Evolutionary conservation across 2,113 vertebrate genomes (phyloP).

Genomic region (Natator depressus): DNA sequence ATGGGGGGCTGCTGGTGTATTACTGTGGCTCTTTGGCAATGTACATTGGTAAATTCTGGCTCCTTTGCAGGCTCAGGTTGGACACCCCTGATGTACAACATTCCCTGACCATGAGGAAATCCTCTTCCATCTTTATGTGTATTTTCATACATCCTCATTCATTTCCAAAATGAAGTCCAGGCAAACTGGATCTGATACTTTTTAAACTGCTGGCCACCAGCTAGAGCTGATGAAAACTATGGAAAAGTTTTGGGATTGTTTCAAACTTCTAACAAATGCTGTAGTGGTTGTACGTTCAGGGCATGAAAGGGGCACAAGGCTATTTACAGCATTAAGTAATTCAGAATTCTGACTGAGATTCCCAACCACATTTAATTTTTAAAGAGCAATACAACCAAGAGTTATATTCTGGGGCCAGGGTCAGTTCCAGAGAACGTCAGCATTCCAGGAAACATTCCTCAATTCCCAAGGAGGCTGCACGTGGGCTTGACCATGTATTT

Average conservation of each 20-base stretch:
- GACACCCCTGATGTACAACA: background rate
- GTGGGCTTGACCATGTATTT: slow-evolving; percentile 10
- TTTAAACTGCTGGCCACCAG: background rate
- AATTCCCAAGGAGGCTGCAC: slow-evolving; percentile 12
- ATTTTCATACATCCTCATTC: background rate
- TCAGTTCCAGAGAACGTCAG: background rate
- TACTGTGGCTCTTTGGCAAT: no score
- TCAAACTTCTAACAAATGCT: background rate
- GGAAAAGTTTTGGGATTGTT: background rate
- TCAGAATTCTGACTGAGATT: background rate
- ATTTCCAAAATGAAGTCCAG: background rate
- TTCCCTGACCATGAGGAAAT: background rate
- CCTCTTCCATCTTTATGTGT: background rate
- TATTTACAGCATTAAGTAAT: background rate
- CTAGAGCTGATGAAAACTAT: background rate
- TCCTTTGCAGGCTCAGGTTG: no score
- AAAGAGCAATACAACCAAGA: background rate
- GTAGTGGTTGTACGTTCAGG: background rate
- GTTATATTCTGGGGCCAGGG: background rate
- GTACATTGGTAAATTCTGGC: no score
- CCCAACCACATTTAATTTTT: background rate
- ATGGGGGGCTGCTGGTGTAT: no score
- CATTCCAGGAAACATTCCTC: slow-evolving; percentile 53
- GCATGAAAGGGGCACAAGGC: background rate
- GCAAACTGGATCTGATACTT: background rate